phyloP scores from a whole-genome alignment of 2,888 invertebrate species.

The Apomyelois bistriatella region DNA sequence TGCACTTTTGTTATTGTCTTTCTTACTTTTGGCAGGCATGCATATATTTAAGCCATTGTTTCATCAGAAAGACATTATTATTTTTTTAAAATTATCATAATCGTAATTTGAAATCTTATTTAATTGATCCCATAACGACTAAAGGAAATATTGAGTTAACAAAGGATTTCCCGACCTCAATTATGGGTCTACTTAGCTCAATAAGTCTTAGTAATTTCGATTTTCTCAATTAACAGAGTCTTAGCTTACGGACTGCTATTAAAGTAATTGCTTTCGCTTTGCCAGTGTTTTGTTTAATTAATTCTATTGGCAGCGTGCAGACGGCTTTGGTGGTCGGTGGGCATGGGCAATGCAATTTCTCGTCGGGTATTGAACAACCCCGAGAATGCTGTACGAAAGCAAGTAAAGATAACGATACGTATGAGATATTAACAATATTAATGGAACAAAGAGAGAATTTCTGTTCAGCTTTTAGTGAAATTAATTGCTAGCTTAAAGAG shows the following conservation, averaged over 20 bases:
- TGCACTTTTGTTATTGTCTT: no score
- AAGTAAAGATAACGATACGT: background rate
- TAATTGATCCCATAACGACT: no score
- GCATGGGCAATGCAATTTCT: slow-evolving; percentile 3
- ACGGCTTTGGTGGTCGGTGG: slow-evolving; percentile 1
- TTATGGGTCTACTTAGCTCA: slow-evolving; percentile 10
- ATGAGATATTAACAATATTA: background rate
- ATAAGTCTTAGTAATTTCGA: slow-evolving; percentile 15
- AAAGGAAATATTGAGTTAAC: background rate
- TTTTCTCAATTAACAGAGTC: slow-evolving; percentile 22
- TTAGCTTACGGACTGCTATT: slow-evolving; percentile 21
- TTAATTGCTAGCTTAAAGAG: no score
- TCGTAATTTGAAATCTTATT: no score
- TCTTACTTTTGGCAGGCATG: no score
- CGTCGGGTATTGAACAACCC: background rate
- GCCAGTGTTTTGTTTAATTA: slow-evolving; percentile 32
- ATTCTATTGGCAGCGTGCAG: slow-evolving; percentile 19
- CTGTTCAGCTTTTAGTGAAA: background rate
- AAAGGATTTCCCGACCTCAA: slow-evolving; percentile 1
- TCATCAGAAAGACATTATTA: no score
- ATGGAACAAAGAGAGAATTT: background rate
- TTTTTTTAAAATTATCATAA: no score
- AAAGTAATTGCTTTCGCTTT: slow-evolving; percentile 27
- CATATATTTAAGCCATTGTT: no score
- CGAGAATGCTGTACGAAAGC: background rate